phyloP scores from a whole-genome alignment of 2,888 invertebrate genomes.

The Ametastegia equiseti region DNA sequence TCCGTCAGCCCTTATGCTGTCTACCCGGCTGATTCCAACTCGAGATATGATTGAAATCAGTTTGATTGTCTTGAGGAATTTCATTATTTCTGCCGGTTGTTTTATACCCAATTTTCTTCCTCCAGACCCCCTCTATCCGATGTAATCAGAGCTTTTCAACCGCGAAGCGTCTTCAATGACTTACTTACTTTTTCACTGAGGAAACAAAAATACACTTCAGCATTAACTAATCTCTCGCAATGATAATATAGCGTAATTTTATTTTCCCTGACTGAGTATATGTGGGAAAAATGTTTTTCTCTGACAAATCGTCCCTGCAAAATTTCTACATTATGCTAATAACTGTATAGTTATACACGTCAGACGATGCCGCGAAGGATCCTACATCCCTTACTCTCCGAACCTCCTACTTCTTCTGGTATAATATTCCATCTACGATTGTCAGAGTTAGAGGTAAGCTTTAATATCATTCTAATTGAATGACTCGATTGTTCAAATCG shows the following conservation, averaged over 20 bases:
- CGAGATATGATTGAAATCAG: neutral
- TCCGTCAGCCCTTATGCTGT: neutral
- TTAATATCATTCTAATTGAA: neutral
- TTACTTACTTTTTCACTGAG: neutral
- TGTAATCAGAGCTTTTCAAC: conserved; percentile 21
- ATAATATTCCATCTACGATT: neutral
- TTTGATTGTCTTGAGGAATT: neutral
- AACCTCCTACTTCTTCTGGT: neutral
- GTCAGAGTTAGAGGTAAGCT: neutral
- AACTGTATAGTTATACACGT: neutral
- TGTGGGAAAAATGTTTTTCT: neutral
- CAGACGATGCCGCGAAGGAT: neutral
- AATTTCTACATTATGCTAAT: neutral
- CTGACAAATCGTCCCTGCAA: neutral
- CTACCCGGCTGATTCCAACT: neutral
- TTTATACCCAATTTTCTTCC: neutral
- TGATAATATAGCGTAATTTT: conserved; percentile 4
- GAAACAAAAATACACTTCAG: neutral
- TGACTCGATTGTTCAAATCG: neutral
- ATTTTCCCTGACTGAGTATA: neutral
- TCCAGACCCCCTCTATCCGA: neutral
- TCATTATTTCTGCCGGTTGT: neutral
- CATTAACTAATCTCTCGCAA: neutral
- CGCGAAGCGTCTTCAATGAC: conserved; percentile 8
- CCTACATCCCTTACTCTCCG: neutral